phyloP scores from a whole-genome alignment of 2,113 vertebrate species.

The Siniperca knerii region DNA sequence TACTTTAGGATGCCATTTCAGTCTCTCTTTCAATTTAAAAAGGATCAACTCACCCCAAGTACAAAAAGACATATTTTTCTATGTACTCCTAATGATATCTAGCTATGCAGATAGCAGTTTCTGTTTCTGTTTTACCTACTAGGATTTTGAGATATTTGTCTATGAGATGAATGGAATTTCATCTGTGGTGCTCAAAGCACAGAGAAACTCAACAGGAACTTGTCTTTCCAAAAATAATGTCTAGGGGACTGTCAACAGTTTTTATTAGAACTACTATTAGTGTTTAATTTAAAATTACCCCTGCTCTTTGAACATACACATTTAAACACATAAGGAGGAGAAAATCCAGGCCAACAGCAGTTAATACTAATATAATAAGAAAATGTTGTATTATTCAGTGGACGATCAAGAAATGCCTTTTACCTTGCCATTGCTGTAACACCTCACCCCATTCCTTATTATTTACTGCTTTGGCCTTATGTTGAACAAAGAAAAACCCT shows the following conservation, averaged over 20 bases:
- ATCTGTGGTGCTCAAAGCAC: neutral
- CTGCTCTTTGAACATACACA: neutral
- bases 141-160: neutral
- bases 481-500: conserved; percentile 11
- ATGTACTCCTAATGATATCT: neutral
- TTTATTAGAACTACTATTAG: neutral
- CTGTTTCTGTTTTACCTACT: neutral
- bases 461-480: conserved; percentile 32
- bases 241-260: neutral
- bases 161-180: neutral
- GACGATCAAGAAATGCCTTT: conserved; percentile 7
- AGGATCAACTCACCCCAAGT: neutral
- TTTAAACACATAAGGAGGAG: neutral
- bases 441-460: neutral
- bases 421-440: conserved; percentile 7
- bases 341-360: neutral
- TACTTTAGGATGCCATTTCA: neutral
- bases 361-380: neutral
- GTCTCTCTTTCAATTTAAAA: neutral
- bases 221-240: neutral
- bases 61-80: neutral
- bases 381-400: neutral
- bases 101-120: neutral
- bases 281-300: neutral
- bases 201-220: neutral